Evolutionary conservation across 2,113 vertebrate species (phyloP), one percentile per base, ranked within the genome.

Genomic region (Semnopithecus entellus): DNA sequence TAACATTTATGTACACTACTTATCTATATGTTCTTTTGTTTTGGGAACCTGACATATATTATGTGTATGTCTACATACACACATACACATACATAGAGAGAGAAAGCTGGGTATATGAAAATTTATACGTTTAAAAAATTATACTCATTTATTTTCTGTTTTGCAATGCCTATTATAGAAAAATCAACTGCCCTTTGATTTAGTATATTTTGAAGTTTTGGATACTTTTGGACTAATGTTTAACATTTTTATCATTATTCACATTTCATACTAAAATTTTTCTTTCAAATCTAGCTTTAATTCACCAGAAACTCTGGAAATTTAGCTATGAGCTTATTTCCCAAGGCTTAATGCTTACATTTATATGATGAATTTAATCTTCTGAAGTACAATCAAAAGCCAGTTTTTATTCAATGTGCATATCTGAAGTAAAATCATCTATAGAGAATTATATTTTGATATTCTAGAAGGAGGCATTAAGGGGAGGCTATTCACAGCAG

Each of bases 331-430:
- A 66, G 6, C 91, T 91, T 93, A 78, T 97, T 97, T 93, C 23
- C 25, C 91, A 64, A 88, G 35, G 14, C 66, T 68, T 93, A 84
- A 81, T 57, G 59, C 43, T 78, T 93, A 86, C 43, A 87, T 90
- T 95, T 88, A 75, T 90, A 73, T 79, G 72, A 89, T 79, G 55
- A 43, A 91, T 96, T 96, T 96, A 84, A 93, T 95, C 90, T 96
- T 89, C 25, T 82, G 45, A 93, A 95, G 79, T 82, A 96, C 38
- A 95, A 32, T 93, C 90, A 83, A 96, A 95, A 93, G 50, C 32
- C 10, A 80, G 59, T 79, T 96, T 95, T 91, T 81, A 93, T 94
- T 97, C 59, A 96, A 3, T 68, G 59, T 87, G 30, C 45, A 73
- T 83, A 66, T 88, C 79, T 87, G 30, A 95, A 95, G 61, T 89